Percentiles rank a stretch among this genome's conserved stretches.
phyloP scores from a whole-genome alignment of 2,113 vertebrate species.

The Ageneiosus marmoratus region DNA sequence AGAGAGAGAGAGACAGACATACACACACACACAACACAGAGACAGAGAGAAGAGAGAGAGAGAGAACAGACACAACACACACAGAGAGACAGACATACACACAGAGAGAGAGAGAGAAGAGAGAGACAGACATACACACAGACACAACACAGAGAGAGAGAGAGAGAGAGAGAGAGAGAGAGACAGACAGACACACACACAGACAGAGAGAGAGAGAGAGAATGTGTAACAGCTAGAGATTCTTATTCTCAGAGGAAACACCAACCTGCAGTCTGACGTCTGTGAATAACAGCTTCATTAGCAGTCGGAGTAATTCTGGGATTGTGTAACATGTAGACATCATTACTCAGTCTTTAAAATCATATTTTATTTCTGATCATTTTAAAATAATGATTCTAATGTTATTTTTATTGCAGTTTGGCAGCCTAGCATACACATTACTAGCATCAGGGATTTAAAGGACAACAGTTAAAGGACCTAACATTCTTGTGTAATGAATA shows the following conservation, averaged over 20 bases:
- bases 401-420: not conserved
- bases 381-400: too few relatives aligned
- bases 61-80: too few relatives aligned
- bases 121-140: too few relatives aligned
- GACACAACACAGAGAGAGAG: not conserved
- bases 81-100: too few relatives aligned
- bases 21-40: too few relatives aligned
- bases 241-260: slow-evolving; percentile 9
- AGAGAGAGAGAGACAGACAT: too few relatives aligned
- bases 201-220: not conserved
- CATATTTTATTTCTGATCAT: not conserved
- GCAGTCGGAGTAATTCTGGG: not conserved
- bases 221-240: too few relatives aligned
- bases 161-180: not conserved
- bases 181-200: too few relatives aligned
- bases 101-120: too few relatives aligned
- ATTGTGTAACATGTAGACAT: too few relatives aligned
- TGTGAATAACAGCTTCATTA: not conserved
- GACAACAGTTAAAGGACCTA: not conserved
- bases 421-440: not conserved
- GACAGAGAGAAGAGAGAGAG: too few relatives aligned
- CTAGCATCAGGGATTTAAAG: not conserved
- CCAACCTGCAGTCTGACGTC: not conserved
- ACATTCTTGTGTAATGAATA: not conserved
- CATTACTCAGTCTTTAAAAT: not conserved